Percentiles rank a stretch among this genome's conserved stretches.
phyloP scores from a whole-genome alignment of 2,797 vertebrate species.

The Neosalanx taihuensis region DNA sequence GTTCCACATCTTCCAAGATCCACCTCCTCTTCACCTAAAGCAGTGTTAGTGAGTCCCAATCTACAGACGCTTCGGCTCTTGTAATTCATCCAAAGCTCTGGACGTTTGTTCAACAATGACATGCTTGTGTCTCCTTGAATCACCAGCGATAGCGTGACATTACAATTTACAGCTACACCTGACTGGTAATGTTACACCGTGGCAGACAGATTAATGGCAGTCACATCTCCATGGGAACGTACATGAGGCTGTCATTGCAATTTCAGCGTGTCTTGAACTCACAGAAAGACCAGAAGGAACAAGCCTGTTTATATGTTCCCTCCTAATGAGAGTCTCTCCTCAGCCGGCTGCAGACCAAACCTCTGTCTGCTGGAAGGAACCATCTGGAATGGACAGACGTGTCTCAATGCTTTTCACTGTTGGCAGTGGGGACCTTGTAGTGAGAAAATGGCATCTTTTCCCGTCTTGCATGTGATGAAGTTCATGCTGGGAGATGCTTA shows the following conservation, averaged over 20 bases:
- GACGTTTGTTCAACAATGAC: conserved; percentile 1
- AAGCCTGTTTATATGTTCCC: background rate
- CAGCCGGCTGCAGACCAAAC: background rate
- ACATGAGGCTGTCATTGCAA: background rate
- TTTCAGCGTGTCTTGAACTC: background rate
- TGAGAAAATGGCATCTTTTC: conserved; percentile 56
- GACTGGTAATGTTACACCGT: background rate
- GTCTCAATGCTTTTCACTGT: conserved; percentile 43
- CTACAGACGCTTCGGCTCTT: background rate
- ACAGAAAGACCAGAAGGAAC: background rate
- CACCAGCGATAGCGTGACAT: background rate
- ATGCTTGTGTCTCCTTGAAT: conserved; percentile 2
- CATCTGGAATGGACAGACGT: background rate
- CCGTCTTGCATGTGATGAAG: conserved; percentile 53
- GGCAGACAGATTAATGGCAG: conserved; percentile 4
- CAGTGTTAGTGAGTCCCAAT: background rate
- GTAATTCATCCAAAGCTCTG: background rate
- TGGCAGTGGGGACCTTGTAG: conserved; percentile 39
- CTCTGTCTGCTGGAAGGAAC: too few relatives aligned
- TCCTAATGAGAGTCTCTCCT: conserved; percentile 11
- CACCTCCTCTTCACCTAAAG: too few relatives aligned
- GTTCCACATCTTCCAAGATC: too few relatives aligned
- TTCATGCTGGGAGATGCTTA: conserved; percentile 59
- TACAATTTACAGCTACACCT: background rate
- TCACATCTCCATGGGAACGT: background rate